These are phyloP conservation scores for Palythoa grandis DNA, from an alignment of 92 coral and sea anemone species.

Conservation along the genomic window DNA sequence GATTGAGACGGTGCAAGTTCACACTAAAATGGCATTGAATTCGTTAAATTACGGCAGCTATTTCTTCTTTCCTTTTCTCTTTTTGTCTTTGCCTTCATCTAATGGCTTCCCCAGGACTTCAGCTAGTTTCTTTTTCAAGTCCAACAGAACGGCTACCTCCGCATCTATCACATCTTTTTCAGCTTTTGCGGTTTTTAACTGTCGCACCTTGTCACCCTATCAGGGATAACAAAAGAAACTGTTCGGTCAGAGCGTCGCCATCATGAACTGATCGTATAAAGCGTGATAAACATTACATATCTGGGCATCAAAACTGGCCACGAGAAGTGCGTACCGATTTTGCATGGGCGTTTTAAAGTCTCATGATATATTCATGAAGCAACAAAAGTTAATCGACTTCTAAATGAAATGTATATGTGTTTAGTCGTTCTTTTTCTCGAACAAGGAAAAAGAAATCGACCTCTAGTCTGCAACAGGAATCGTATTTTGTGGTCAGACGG, in stretches of 20 bases:
- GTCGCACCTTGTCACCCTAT: slow-evolving; percentile 92
- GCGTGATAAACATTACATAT: neutral
- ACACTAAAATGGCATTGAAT: neutral
- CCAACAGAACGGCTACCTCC: slow-evolving; percentile 80
- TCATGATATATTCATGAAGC: too few relatives aligned
- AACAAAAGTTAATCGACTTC: too few relatives aligned
- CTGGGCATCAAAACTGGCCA: too few relatives aligned
- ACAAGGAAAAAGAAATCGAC: too few relatives aligned
- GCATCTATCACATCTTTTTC: slow-evolving; percentile 83
- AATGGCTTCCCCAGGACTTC: slow-evolving; percentile 77
- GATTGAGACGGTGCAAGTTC: neutral
- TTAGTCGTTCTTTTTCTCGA: too few relatives aligned
- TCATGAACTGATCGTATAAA: neutral
- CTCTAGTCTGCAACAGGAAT: too few relatives aligned
- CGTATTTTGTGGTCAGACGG: too few relatives aligned
- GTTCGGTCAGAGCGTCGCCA: neutral
- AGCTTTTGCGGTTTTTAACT: slow-evolving; percentile 83
- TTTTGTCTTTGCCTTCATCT: slow-evolving; percentile 51
- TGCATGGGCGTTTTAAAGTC: too few relatives aligned
- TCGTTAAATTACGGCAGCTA: neutral
- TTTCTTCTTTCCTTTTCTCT: slow-evolving; percentile 73
- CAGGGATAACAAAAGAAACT: neutral
- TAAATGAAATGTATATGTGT: too few relatives aligned
- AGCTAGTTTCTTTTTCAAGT: slow-evolving; percentile 79
- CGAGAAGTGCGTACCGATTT: too few relatives aligned